A percentile compares a stretch with the other conserved stretches of the same genome.
These are phyloP conservation scores for Diorhabda carinulata DNA, from an alignment of 1,140 invertebrate genomes.

Conservation along the genomic window DNA sequence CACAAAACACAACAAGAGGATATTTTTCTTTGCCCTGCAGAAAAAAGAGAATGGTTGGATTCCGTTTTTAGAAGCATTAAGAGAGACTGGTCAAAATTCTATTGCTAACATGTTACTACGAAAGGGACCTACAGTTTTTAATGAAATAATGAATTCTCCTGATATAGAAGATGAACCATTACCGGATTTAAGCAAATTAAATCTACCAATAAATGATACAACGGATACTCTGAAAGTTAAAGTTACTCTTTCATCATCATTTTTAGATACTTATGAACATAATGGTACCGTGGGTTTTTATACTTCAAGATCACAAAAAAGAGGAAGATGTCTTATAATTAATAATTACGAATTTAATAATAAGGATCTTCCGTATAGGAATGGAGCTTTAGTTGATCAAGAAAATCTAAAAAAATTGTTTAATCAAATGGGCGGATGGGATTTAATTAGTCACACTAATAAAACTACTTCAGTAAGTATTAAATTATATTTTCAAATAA, in stretches of 20 bases:
- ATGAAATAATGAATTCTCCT: not conserved
- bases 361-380: conserved; percentile 37
- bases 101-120: conserved; percentile 12
- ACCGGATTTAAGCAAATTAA: conserved; percentile 6
- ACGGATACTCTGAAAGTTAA: conserved; percentile 22
- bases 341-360: conserved; percentile 53
- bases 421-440: conserved; percentile 49
- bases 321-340: conserved; percentile 56
- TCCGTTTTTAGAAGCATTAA: conserved; percentile 20
- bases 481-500: not conserved
- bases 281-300: conserved; percentile 40
- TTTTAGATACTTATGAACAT: conserved; percentile 23
- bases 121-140: conserved; percentile 1
- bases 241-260: conserved; percentile 25
- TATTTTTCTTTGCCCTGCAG: conserved; percentile 22
- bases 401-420: conserved; percentile 54
- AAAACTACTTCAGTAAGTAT: conserved; percentile 40
- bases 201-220: not conserved
- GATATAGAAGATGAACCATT: not conserved
- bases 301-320: conserved; percentile 52
- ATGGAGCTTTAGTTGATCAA: conserved; percentile 52
- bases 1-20: conserved; percentile 24
- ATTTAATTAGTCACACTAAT: conserved; percentile 25
- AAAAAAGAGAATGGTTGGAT: conserved; percentile 22
- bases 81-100: conserved; percentile 13